Percentiles rank a stretch among this genome's conserved stretches.
Evolutionary conservation across 2,113 vertebrate genomes (phyloP).

Genomic region (Columba livia): DNA sequence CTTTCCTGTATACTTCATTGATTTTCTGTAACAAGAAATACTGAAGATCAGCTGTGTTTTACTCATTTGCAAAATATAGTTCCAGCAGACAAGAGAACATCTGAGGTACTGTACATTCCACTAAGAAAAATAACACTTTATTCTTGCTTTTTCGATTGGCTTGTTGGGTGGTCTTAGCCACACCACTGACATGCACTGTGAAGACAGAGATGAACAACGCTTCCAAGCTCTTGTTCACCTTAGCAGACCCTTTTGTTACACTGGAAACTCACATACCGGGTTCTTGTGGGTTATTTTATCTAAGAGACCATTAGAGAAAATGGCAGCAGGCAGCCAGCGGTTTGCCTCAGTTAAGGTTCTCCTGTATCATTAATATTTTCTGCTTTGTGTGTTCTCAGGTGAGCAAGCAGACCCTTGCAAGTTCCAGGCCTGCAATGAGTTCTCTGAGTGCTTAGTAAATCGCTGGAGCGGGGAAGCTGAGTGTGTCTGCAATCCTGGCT

Average conservation of each 20-base stretch:
- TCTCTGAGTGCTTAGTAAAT: constrained; percentile 88
- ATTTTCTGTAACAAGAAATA: neutral
- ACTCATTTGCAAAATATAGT: neutral
- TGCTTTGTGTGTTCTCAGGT: constrained; percentile 72
- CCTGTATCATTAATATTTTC: neutral
- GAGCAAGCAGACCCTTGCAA: constrained; percentile 92
- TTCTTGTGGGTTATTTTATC: neutral
- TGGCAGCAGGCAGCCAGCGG: neutral
- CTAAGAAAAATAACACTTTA: neutral
- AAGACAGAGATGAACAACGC: neutral
- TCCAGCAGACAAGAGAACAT: neutral
- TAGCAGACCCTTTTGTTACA: neutral
- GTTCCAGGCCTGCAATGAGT: constrained; percentile 95
- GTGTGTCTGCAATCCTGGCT: constrained; percentile 90
- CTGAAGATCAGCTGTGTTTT: neutral
- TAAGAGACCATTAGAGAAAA: neutral
- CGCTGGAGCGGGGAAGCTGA: constrained; percentile 88
- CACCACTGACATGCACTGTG: neutral
- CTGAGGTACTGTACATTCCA: neutral
- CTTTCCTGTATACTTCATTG: neutral
- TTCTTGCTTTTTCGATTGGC: neutral
- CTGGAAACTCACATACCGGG: accelerated
- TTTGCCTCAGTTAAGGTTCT: neutral
- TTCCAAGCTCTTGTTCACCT: neutral
- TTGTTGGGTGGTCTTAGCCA: neutral